A percentile compares a stretch with the other conserved stretches of the same genome.
Conservation (phyloP, 2,113 vertebrate genomes). For the Sigmodon hispidus region DNA sequence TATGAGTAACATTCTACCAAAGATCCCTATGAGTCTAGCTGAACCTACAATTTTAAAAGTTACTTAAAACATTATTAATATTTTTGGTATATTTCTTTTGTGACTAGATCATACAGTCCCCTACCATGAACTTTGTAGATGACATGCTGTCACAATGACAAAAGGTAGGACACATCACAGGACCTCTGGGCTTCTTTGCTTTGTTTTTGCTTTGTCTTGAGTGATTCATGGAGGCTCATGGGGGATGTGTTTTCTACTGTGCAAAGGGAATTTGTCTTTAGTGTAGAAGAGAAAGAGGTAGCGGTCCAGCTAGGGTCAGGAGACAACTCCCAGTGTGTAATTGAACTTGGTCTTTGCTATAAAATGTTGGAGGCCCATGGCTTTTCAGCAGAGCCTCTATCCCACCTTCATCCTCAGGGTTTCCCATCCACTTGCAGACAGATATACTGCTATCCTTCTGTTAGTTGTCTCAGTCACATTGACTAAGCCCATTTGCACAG, state of each 20-base stretch:
- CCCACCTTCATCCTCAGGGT: not conserved
- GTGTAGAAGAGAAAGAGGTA: not conserved
- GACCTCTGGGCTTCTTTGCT: not conserved
- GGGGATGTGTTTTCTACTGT: not conserved
- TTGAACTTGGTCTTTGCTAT: not conserved
- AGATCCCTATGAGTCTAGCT: too few species aligned
- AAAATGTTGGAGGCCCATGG: not conserved
- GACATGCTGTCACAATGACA: not conserved
- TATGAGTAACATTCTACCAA: not conserved
- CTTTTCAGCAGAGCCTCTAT: conserved; percentile 13
- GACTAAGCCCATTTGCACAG: conserved; percentile 74
- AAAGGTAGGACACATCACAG: too few species aligned
- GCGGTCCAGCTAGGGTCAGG: not conserved
- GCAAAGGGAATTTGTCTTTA: not conserved
- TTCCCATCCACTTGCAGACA: conserved; percentile 60
- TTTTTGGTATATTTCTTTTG: not conserved
- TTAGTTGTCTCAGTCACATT: conserved; percentile 73
- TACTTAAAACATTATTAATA: not conserved
- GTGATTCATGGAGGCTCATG: not conserved
- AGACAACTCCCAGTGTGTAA: not conserved
- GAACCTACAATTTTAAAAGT: not conserved
- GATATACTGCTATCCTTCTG: conserved; percentile 51
- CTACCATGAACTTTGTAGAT: not conserved
- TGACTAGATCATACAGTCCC: not conserved
- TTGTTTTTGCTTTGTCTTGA: not conserved